These are phyloP conservation scores for Cephus pulcher DNA, from an alignment of 2,888 invertebrate genomes.

Conservation along the genomic window DNA sequence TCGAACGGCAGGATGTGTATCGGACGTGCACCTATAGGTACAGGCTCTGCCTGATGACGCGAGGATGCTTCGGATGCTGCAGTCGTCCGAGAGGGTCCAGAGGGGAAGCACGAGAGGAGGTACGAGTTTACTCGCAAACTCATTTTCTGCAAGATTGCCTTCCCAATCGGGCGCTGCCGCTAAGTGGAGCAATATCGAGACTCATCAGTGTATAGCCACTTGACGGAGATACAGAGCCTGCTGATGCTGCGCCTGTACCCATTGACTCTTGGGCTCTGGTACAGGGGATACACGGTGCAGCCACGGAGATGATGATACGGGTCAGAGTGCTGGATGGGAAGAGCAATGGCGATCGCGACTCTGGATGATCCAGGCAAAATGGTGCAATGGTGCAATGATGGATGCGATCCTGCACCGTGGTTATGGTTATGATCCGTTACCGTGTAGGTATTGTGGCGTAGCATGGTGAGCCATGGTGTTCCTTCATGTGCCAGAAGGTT, in stretches of 20 bases:
- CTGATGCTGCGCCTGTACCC: background rate
- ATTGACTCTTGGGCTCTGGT: background rate
- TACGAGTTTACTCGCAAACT: constrained; percentile 2
- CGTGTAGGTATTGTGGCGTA: background rate
- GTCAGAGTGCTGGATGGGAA: background rate
- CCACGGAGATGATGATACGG: background rate
- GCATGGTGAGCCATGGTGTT: background rate
- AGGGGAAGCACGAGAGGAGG: background rate
- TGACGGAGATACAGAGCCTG: constrained; percentile 1
- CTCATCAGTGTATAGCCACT: constrained; percentile 14
- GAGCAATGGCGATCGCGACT: background rate
- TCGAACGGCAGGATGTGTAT: background rate
- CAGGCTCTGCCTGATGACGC: background rate
- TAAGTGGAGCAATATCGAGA: constrained; percentile 18
- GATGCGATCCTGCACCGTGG: background rate
- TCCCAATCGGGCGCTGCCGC: background rate
- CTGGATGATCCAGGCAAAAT: background rate
- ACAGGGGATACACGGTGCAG: background rate
- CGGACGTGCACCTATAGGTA: background rate
- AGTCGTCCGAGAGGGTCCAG: background rate
- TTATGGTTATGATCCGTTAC: background rate
- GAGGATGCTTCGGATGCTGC: background rate
- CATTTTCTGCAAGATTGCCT: constrained; percentile 6
- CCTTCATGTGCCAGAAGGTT: background rate
- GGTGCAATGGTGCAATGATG: background rate